These are phyloP conservation scores for Microchrysa polita DNA, from an alignment of 2,888 invertebrate genomes.

Conservation along the genomic window DNA sequence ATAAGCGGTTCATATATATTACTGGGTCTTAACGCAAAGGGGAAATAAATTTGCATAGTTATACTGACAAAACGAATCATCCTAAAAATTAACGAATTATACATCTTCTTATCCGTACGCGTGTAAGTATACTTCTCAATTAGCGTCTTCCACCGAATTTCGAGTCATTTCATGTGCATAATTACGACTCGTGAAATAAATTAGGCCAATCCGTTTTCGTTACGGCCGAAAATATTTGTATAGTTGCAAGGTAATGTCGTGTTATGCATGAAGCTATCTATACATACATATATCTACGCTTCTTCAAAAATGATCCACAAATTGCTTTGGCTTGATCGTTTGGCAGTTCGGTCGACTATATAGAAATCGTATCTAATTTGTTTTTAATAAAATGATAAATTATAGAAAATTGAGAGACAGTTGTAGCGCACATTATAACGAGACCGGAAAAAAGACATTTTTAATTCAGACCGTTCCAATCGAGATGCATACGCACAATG, in stretches of 20 bases:
- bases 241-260: too few species aligned
- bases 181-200: neutral
- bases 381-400: neutral
- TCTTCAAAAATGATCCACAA: slow-evolving; percentile 14
- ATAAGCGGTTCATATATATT: too few species aligned
- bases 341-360: neutral
- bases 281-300: slow-evolving; percentile 4
- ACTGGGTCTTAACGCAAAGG: too few species aligned
- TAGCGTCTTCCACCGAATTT: slow-evolving; percentile 13
- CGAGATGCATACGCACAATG: slow-evolving; percentile 1
- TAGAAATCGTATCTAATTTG: slow-evolving; percentile 33
- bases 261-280: too few species aligned
- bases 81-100: too few species aligned
- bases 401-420: neutral
- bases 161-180: neutral
- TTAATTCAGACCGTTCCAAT: neutral
- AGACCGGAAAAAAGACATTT: too few species aligned
- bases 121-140: slow-evolving; percentile 4
- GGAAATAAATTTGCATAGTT: too few species aligned
- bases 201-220: slow-evolving; percentile 27
- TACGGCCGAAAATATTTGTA: slow-evolving; percentile 24
- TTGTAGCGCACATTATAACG: too few species aligned
- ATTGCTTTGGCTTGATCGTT: neutral
- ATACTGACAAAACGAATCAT: too few species aligned
- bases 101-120: too few species aligned